Evolutionary conservation across 2,113 vertebrate species (phyloP).

Genomic region (Spheniscus mendiculus): DNA sequence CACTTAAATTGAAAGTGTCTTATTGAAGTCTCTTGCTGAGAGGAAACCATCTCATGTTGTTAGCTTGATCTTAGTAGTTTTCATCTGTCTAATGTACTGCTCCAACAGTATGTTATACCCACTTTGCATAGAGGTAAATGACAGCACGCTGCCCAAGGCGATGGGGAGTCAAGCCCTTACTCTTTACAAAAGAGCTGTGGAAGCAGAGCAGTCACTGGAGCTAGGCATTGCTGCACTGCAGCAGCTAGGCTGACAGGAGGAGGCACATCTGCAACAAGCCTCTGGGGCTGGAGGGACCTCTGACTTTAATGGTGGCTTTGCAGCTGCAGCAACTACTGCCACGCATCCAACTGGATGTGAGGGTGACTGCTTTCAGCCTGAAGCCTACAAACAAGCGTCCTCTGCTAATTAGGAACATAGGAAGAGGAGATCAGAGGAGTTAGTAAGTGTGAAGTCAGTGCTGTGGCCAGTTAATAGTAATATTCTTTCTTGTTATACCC

Average conservation of each 20-base stretch:
- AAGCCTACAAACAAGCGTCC: neutral
- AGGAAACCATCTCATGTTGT: neutral
- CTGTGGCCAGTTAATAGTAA: neutral
- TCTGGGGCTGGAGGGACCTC: neutral
- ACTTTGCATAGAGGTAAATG: neutral
- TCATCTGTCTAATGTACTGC: neutral
- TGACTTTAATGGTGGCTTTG: neutral
- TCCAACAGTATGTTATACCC: neutral
- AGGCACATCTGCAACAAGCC: neutral
- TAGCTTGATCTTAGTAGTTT: constrained; percentile 9
- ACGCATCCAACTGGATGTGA: neutral
- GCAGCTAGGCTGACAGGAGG: neutral
- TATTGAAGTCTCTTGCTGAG: neutral
- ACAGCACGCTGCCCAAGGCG: neutral
- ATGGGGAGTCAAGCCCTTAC: neutral
- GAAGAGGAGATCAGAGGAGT: neutral
- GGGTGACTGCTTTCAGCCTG: neutral
- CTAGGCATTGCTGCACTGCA: neutral
- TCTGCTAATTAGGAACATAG: neutral
- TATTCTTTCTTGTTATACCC: neutral
- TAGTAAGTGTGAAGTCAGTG: neutral
- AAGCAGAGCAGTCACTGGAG: neutral
- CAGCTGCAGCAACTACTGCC: neutral
- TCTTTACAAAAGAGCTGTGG: neutral
- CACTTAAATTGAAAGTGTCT: neutral